These are phyloP conservation scores for Lasioglossum albipes DNA, from an alignment of 1,140 invertebrate species.

Conservation along the genomic window DNA sequence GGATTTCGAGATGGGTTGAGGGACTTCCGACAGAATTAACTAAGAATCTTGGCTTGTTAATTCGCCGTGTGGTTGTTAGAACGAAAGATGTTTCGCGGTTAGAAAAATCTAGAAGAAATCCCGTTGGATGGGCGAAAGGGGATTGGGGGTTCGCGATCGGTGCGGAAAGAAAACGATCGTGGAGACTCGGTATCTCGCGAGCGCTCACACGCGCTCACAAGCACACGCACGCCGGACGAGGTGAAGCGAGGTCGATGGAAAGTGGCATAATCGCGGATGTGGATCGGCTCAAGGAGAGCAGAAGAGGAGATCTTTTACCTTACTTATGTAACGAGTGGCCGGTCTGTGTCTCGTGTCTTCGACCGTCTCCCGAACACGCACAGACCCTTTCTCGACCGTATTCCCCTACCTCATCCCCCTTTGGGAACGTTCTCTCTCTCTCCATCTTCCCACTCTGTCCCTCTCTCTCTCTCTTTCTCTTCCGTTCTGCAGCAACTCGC, in stretches of 20 bases:
- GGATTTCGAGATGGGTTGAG: neutral
- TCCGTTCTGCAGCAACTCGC: neutral
- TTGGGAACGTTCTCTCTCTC: neutral
- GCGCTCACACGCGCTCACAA: neutral
- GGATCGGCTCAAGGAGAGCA: conserved; percentile 76
- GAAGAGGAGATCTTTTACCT: conserved; percentile 75
- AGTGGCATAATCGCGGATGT: conserved; percentile 79
- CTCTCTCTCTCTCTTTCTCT: conserved; percentile 23
- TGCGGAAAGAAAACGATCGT: neutral
- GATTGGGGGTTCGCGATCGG: conserved; percentile 1
- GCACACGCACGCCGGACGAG: conserved; percentile 39
- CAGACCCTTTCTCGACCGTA: conserved; percentile 30
- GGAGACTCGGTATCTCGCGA: neutral
- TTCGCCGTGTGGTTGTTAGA: neutral
- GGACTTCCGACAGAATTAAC: neutral
- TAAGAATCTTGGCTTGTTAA: neutral
- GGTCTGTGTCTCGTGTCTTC: conserved; percentile 73
- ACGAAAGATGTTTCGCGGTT: neutral
- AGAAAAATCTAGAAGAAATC: neutral
- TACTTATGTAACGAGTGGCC: conserved; percentile 76
- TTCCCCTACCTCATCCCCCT: conserved; percentile 21
- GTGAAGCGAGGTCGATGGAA: conserved; percentile 74
- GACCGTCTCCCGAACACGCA: conserved; percentile 67
- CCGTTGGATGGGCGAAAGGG: neutral
- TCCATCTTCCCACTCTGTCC: neutral